phyloP scores from a whole-genome alignment of 2,113 vertebrate genomes.

The Passer domesticus region DNA sequence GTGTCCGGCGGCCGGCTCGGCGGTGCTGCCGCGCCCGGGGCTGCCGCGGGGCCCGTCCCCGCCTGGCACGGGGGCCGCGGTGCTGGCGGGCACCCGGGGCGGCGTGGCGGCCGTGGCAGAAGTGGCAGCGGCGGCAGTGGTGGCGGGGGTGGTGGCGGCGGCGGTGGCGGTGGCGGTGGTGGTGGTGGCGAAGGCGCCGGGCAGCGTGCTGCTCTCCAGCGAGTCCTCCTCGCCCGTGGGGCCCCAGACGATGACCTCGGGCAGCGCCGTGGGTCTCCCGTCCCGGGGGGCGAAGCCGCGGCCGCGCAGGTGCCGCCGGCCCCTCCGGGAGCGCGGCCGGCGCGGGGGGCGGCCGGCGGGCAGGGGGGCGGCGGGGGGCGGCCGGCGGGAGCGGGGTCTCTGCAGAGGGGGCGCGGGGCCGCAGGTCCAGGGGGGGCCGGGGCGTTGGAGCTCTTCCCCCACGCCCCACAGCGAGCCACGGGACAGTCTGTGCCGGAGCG shows the following conservation, averaged over 20 bases:
- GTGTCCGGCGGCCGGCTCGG: conserved; percentile 64
- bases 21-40: conserved; percentile 64
- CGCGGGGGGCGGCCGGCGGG: too few relatives aligned
- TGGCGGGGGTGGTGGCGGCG: conserved; percentile 5
- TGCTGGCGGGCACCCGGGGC: conserved; percentile 40
- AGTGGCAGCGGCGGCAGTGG: neutral
- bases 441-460: conserved; percentile 48
- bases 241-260: conserved; percentile 79
- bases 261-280: conserved; percentile 57
- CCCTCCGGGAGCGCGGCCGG: neutral
- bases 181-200: conserved; percentile 46
- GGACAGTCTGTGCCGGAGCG: conserved; percentile 60
- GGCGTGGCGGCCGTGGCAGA: conserved; percentile 12
- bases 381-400: neutral
- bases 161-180: neutral
- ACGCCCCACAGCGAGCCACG: conserved; percentile 58
- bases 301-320: neutral
- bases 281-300: conserved; percentile 25
- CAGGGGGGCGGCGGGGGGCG: too few relatives aligned
- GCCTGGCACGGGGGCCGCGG: neutral
- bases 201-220: conserved; percentile 66
- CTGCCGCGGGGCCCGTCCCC: neutral
- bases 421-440: conserved; percentile 53
- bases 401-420: neutral
- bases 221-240: conserved; percentile 76